Evolutionary conservation across 2,113 vertebrate genomes (phyloP).

Genomic region (Notothenia rossii): DNA sequence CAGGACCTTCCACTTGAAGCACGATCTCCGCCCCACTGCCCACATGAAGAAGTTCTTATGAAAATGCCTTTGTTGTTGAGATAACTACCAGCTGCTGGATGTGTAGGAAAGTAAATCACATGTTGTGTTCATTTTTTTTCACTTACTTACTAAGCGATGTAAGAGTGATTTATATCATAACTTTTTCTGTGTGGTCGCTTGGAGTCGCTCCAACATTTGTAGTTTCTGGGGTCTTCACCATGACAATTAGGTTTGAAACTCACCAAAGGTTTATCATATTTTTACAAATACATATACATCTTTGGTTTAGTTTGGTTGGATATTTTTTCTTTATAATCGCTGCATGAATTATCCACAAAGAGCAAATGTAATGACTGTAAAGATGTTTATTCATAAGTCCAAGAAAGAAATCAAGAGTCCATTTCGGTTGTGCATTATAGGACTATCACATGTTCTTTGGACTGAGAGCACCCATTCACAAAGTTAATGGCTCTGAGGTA

Average conservation of each 20-base stretch:
- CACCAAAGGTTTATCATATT: background rate
- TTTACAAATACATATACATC: background rate
- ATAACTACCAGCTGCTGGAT: too few species aligned
- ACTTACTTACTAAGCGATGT: background rate
- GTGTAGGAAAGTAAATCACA: too few species aligned
- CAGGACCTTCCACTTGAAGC: conserved; percentile 10
- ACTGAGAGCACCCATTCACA: background rate
- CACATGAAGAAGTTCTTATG: background rate
- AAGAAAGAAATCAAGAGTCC: background rate
- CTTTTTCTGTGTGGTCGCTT: background rate
- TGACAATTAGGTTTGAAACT: background rate
- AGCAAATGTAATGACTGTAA: background rate
- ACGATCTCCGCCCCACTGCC: conserved; percentile 5
- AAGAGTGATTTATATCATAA: background rate
- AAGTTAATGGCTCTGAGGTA: background rate
- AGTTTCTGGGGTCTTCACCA: background rate
- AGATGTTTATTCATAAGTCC: background rate
- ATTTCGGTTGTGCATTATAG: background rate
- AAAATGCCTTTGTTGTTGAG: too few species aligned
- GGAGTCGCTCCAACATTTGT: background rate
- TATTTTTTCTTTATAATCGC: background rate
- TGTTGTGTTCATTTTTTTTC: background rate
- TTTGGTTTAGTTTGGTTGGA: background rate
- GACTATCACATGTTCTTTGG: background rate
- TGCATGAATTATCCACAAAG: background rate